Evolutionary conservation across 2,888 invertebrate genomes (phyloP).

Genomic region (Drosophila yooni): DNA sequence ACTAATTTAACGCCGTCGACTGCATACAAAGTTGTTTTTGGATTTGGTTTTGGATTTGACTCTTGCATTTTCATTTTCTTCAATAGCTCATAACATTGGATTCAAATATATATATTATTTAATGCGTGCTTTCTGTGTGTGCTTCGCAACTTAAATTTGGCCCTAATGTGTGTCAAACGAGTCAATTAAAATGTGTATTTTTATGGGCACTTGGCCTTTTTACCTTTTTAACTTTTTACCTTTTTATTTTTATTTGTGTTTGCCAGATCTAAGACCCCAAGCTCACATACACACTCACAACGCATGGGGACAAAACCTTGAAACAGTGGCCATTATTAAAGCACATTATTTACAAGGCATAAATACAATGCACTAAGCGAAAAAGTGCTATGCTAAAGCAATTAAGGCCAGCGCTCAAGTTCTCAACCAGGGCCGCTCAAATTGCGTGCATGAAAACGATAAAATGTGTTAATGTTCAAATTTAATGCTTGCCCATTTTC

Average conservation of each 20-base stretch:
- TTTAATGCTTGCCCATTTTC: slow-evolving; percentile 38
- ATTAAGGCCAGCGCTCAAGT: slow-evolving; percentile 58
- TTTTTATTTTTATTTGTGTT: neutral
- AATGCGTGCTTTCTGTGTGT: slow-evolving; percentile 4
- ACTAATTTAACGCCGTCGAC: slow-evolving; percentile 45
- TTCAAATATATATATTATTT: slow-evolving; percentile 16
- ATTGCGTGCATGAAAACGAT: slow-evolving; percentile 66
- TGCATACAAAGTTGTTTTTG: slow-evolving; percentile 57
- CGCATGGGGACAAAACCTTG: slow-evolving; percentile 42
- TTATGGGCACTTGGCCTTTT: slow-evolving; percentile 56
- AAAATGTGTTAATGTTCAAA: slow-evolving; percentile 30
- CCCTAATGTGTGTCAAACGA: slow-evolving; percentile 55
- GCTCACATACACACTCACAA: neutral
- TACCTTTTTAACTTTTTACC: slow-evolving; percentile 36
- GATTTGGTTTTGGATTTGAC: neutral
- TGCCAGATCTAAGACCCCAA: slow-evolving; percentile 19
- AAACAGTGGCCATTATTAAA: slow-evolving; percentile 25
- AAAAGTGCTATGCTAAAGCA: slow-evolving; percentile 59
- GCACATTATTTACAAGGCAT: slow-evolving; percentile 27
- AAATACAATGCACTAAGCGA: slow-evolving; percentile 33
- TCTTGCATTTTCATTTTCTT: slow-evolving; percentile 16
- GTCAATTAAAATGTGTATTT: slow-evolving; percentile 45
- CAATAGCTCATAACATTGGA: slow-evolving; percentile 24
- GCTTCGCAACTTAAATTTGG: slow-evolving; percentile 15
- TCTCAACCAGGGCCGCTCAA: slow-evolving; percentile 47